Evolutionary conservation across 2,113 vertebrate genomes (phyloP), one percentile per base, ranked within the genome.

Genomic region (Coryphaenoides rupestris): DNA sequence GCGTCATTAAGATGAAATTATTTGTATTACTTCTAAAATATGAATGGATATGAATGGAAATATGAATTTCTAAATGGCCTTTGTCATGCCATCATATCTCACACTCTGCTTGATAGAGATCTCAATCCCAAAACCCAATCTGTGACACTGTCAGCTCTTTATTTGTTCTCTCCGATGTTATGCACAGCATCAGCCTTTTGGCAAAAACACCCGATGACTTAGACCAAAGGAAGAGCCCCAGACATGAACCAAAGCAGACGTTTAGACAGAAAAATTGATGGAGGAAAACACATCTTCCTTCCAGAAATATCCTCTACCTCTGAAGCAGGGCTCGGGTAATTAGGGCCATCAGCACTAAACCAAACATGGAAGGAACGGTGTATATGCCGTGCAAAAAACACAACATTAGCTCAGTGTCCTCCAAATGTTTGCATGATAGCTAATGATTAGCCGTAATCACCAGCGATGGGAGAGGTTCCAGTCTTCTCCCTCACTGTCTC

Each of bases 201-300:
- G 85, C 83, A 77, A 84, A 82, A 84, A 66, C 68, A 78, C 26
- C 2, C 53, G 58, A 52, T 23, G 59, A 19, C 60, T 63, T 22
- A 60, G 77, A 64, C 81, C 73, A 75, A 75, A 83, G 69, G 69
- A 85, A 45, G 61, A 78, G 65, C 66, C 77, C 69, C 82, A 90
- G 88, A 89, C 86, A 72, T 85, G 78, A 84, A 76, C 75, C 87
- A 84, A 87, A 87, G 86, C 77, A 84, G 75, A 77, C 57, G 70
- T 74, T 78, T 69, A 63, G 69, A 57, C 72, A 56, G 0, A 45
- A 76, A 80, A 78, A 84, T 40, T 40, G 9, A 40, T 40, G 67
- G 60, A 75, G 68, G 63, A 68, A 78, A 87, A 84, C 79, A 60
- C 54, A n/a, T 49, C 77, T 63, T 62, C 66, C 69, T 79, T 82